These are phyloP conservation scores for Autographa gamma DNA, from an alignment of 2,888 invertebrate species.

Conservation along the genomic window DNA sequence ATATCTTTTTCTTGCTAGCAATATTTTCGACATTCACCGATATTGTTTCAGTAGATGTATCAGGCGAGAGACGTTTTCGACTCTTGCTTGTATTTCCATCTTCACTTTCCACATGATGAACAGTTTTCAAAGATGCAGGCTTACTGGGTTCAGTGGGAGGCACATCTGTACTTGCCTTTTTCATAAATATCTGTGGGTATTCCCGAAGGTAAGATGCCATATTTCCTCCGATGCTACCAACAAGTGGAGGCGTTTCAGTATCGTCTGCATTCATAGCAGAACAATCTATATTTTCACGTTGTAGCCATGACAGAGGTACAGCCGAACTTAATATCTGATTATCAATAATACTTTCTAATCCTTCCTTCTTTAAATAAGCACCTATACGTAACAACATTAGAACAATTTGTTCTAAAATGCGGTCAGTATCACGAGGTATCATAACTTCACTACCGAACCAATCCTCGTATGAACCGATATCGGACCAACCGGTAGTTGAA, in stretches of 20 bases:
- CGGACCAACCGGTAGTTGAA: slow-evolving; percentile 64
- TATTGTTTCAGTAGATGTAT: slow-evolving; percentile 28
- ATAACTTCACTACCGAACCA: slow-evolving; percentile 76
- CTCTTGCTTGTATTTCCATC: slow-evolving; percentile 19
- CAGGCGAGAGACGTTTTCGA: slow-evolving; percentile 10
- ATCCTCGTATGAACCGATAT: slow-evolving; percentile 76
- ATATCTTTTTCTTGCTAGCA: slow-evolving; percentile 27
- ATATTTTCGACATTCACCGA: slow-evolving; percentile 16
- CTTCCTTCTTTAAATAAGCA: slow-evolving; percentile 70
- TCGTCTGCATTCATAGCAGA: slow-evolving; percentile 64
- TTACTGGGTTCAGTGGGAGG: slow-evolving; percentile 47
- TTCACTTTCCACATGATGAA: slow-evolving; percentile 28
- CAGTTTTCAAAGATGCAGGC: slow-evolving; percentile 28
- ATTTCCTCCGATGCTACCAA: slow-evolving; percentile 71
- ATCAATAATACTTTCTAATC: slow-evolving; percentile 54
- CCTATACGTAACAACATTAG: slow-evolving; percentile 80
- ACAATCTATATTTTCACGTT: slow-evolving; percentile 56
- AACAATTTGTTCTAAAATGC: slow-evolving; percentile 82
- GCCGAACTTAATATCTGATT: slow-evolving; percentile 53
- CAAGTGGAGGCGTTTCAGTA: slow-evolving; percentile 73
- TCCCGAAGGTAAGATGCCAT: slow-evolving; percentile 79
- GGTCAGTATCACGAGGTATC: slow-evolving; percentile 79
- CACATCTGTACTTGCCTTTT: slow-evolving; percentile 66
- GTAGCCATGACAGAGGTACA: slow-evolving; percentile 42
- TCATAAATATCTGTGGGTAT: slow-evolving; percentile 84